A percentile compares a stretch with the other conserved stretches of the same genome.
Evolutionary conservation across 2,888 invertebrate species (phyloP).

Genomic region (Philaethria dido): DNA sequence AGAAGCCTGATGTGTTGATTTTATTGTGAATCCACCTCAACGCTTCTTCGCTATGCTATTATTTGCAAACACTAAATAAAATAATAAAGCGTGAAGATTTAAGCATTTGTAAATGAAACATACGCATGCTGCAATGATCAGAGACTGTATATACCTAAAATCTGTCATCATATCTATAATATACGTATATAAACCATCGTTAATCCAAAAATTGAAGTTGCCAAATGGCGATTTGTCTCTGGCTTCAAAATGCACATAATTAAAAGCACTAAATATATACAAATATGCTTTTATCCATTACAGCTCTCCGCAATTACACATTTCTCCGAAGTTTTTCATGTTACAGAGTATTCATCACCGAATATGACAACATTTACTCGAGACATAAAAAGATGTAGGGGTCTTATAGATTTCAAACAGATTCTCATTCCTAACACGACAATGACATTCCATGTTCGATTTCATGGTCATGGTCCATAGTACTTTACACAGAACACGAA

Average conservation of each 20-base stretch:
- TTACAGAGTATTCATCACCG: conserved; percentile 36
- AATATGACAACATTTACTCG: conserved; percentile 31
- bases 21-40: conserved; percentile 51
- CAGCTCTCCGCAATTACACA: conserved; percentile 43
- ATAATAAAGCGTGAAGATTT: conserved; percentile 18
- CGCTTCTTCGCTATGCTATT: conserved; percentile 68
- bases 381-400: conserved; percentile 60
- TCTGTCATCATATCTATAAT: conserved; percentile 9
- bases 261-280: conserved; percentile 42
- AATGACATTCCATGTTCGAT: conserved; percentile 53
- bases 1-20: conserved; percentile 64
- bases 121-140: conserved; percentile 34
- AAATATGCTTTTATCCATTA: conserved; percentile 45
- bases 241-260: conserved; percentile 73
- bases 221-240: conserved; percentile 62
- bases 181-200: not conserved
- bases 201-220: conserved; percentile 29
- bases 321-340: conserved; percentile 32
- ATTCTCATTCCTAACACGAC: conserved; percentile 65
- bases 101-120: conserved; percentile 28
- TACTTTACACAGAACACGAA: conserved; percentile 55
- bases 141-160: conserved; percentile 16
- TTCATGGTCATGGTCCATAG: conserved; percentile 52
- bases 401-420: conserved; percentile 65
- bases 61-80: conserved; percentile 53